phyloP scores from a whole-genome alignment of 2,113 vertebrate species.

The Hiodon tergisus region DNA sequence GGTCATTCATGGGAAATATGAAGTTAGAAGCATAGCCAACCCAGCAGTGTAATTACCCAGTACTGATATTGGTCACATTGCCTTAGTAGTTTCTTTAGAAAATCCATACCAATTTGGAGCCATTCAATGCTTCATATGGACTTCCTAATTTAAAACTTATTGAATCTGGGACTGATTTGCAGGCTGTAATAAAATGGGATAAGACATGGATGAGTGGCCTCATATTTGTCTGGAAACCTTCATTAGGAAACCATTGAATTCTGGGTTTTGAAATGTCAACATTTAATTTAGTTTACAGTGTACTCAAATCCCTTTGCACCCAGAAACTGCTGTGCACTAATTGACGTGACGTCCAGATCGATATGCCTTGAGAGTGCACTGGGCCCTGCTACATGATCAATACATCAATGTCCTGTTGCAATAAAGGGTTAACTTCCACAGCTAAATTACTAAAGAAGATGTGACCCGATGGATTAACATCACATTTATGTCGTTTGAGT shows the following conservation, averaged over 20 bases:
- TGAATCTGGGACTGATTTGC: constrained; percentile 12
- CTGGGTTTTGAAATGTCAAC: constrained; percentile 8
- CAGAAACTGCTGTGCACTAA: too few relatives aligned
- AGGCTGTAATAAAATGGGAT: constrained; percentile 1
- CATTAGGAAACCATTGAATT: not conserved
- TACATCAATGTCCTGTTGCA: too few relatives aligned
- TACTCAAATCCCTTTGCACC: too few relatives aligned
- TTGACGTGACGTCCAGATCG: too few relatives aligned
- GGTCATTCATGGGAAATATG: not conserved
- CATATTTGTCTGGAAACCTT: not conserved
- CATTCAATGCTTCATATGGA: constrained; percentile 2
- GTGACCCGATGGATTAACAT: too few relatives aligned
- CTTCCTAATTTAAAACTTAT: constrained; percentile 19
- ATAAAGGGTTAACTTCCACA: too few relatives aligned
- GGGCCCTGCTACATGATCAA: too few relatives aligned
- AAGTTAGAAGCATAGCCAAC: not conserved
- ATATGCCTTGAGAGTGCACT: too few relatives aligned
- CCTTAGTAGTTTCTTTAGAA: constrained; percentile 9
- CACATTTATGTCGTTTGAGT: too few relatives aligned
- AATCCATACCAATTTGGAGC: constrained; percentile 20
- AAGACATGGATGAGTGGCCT: not conserved
- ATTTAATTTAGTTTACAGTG: constrained; percentile 10
- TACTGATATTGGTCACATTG: not conserved
- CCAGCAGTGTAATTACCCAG: not conserved
- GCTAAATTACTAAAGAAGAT: too few relatives aligned